phyloP scores from a whole-genome alignment of 2,888 invertebrate species.

The Gymnosoma rotundatum region DNA sequence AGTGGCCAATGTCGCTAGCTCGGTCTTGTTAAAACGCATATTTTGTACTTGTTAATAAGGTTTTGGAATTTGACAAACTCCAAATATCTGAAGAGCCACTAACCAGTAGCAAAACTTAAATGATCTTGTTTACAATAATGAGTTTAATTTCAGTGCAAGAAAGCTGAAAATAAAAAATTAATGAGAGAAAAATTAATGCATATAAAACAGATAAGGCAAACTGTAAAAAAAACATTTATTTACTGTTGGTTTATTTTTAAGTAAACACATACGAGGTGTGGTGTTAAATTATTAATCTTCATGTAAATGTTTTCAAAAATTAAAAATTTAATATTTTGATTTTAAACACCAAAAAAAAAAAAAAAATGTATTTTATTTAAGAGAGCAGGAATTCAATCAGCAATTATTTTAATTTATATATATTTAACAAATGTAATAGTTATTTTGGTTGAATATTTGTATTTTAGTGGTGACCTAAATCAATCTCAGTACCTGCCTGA shows the following conservation, averaged over 20 bases:
- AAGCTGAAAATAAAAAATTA: slow-evolving; percentile 43
- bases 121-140: slow-evolving; percentile 22
- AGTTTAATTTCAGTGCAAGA: not conserved
- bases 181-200: slow-evolving; percentile 32
- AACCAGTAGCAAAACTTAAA: not conserved
- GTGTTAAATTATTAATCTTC: not conserved
- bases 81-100: slow-evolving; percentile 11
- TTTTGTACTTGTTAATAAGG: slow-evolving; percentile 68
- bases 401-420: too few relatives aligned
- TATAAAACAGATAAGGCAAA: slow-evolving; percentile 43
- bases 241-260: not conserved
- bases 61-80: slow-evolving; percentile 43
- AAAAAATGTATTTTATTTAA: too few relatives aligned
- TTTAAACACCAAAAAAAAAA: not conserved
- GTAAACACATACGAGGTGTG: slow-evolving; percentile 19
- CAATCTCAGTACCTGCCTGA: too few relatives aligned
- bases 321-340: not conserved
- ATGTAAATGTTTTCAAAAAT: not conserved
- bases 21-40: slow-evolving; percentile 96
- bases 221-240: not conserved
- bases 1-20: slow-evolving; percentile 91
- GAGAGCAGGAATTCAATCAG: too few relatives aligned
- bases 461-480: too few relatives aligned
- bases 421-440: too few relatives aligned
- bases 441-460: too few relatives aligned